Conservation (phyloP, 2,888 invertebrate species). For the Drosophila yooni region DNA sequence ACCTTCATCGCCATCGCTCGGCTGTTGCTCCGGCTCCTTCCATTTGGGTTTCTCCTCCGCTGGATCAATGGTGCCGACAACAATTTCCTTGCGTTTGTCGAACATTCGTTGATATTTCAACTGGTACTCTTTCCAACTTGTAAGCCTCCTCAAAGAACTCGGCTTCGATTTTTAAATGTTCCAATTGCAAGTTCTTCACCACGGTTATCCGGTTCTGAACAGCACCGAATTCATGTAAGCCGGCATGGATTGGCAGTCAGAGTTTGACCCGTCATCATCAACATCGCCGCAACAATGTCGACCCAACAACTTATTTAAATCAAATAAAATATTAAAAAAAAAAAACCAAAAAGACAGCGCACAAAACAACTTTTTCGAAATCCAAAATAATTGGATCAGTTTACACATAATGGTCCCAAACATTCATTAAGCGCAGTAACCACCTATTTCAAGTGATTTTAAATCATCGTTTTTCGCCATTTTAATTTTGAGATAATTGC, state of each 20-base stretch:
- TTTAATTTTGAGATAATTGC: constrained; percentile 7
- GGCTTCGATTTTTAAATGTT: constrained; percentile 94
- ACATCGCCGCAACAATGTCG: constrained; percentile 30
- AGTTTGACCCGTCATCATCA: constrained; percentile 69
- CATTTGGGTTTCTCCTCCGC: constrained; percentile 93
- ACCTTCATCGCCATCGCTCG: constrained; percentile 83
- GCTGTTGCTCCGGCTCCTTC: constrained; percentile 90
- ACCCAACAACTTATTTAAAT: neutral
- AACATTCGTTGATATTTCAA: constrained; percentile 83
- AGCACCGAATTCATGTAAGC: constrained; percentile 83
- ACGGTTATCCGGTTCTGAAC: constrained; percentile 95
- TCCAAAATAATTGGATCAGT: constrained; percentile 2
- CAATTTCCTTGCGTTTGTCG: constrained; percentile 82
- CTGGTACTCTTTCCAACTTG: constrained; percentile 84
- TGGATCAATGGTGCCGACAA: constrained; percentile 90
- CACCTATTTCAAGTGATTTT: constrained; percentile 5
- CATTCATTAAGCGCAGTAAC: constrained; percentile 18
- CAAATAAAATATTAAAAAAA: constrained; percentile 4
- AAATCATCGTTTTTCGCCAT: constrained; percentile 5
- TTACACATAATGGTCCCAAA: neutral
- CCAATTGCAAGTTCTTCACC: constrained; percentile 94
- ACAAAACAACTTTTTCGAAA: constrained; percentile 7
- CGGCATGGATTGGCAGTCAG: constrained; percentile 74
- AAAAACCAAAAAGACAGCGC: neutral
- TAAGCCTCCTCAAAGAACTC: constrained; percentile 95